Conservation (phyloP, 2,113 vertebrate species). For the Pygoscelis antarcticus region DNA sequence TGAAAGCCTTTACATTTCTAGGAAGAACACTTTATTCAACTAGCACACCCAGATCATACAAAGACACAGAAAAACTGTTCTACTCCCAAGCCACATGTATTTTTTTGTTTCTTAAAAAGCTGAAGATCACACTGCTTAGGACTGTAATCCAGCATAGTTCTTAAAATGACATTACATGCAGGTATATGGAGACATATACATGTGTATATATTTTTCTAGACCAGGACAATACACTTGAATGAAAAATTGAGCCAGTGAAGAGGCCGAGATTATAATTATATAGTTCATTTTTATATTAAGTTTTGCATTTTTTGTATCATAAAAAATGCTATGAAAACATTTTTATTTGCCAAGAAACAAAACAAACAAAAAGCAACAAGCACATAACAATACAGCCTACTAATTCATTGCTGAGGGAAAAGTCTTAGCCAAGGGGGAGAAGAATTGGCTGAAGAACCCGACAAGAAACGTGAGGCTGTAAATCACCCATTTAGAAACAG, state of each 20-base stretch:
- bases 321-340: neutral
- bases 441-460: neutral
- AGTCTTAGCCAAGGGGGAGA: neutral
- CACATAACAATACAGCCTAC: neutral
- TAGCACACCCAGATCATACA: accelerated
- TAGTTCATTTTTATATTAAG: neutral
- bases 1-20: neutral
- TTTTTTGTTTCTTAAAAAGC: neutral
- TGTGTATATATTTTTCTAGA: neutral
- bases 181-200: neutral
- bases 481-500: neutral
- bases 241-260: neutral
- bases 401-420: neutral
- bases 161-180: neutral
- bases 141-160: neutral
- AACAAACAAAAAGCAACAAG: neutral
- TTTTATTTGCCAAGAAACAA: neutral
- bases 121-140: neutral
- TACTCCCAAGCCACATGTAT: neutral
- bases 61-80: neutral
- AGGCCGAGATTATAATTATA: neutral
- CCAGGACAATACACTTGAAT: neutral
- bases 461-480: neutral
- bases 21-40: neutral
- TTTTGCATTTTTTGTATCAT: neutral